A percentile compares a stretch with the other conserved stretches of the same genome.
These are phyloP conservation scores for Zosterops borbonicus DNA, from an alignment of 2,113 vertebrate genomes.

Conservation along the genomic window DNA sequence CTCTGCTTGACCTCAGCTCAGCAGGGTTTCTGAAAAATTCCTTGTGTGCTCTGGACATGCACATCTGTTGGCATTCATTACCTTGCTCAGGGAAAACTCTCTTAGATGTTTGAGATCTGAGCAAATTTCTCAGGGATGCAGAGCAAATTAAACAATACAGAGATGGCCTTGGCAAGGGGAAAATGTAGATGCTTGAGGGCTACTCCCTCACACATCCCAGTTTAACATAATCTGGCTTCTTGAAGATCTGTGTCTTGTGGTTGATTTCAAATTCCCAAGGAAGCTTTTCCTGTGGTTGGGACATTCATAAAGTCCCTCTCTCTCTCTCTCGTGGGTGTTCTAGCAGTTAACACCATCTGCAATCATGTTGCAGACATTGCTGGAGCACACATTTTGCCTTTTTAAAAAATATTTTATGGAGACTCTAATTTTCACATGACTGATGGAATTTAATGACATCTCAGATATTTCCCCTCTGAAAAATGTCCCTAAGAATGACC, in stretches of 20 bases:
- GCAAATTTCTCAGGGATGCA: not conserved
- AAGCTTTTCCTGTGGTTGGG: conserved; percentile 16
- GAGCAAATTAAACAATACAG: not conserved
- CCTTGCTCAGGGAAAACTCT: not conserved
- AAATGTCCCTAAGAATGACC: not conserved
- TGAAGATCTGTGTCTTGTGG: not conserved
- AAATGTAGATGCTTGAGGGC: not conserved
- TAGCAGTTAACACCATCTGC: not conserved
- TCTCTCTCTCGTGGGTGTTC: not conserved
- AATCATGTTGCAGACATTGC: not conserved
- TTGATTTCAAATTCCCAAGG: not conserved
- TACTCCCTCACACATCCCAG: not conserved
- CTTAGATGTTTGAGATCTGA: not conserved
- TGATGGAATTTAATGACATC: not conserved
- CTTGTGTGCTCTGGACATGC: fast-evolving
- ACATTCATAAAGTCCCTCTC: not conserved
- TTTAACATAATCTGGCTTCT: not conserved
- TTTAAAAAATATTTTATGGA: not conserved
- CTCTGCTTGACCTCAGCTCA: not conserved
- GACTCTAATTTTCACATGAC: not conserved
- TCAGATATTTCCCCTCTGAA: not conserved
- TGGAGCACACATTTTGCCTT: not conserved
- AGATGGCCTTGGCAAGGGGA: not conserved
- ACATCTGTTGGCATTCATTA: not conserved
- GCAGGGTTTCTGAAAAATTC: not conserved